Evolutionary conservation across 1,140 invertebrate genomes (phyloP).

Genomic region (Drosophila subpulchrella): DNA sequence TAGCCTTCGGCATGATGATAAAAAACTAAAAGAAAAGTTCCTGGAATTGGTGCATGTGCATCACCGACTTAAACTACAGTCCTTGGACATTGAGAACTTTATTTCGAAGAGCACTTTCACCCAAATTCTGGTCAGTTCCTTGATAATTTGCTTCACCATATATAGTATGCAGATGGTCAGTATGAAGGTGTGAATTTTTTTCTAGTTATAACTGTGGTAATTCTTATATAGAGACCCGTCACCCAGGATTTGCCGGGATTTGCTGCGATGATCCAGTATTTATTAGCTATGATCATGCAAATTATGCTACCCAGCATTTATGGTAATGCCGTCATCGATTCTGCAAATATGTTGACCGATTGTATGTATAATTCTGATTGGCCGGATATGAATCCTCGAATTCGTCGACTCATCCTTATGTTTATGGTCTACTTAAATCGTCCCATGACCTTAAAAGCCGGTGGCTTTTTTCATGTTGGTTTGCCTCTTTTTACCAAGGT

Average conservation of each 20-base stretch:
- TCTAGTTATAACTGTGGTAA: not conserved
- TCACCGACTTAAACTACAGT: slow-evolving; percentile 29
- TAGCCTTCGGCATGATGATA: not conserved
- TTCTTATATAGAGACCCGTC: slow-evolving; percentile 27
- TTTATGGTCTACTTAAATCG: slow-evolving; percentile 65
- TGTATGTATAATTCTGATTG: slow-evolving; percentile 52
- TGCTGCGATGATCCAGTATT: slow-evolving; percentile 54
- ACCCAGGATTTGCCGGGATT: slow-evolving; percentile 27
- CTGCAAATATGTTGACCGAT: slow-evolving; percentile 34
- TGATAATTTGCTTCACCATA: slow-evolving; percentile 61
- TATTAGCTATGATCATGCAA: slow-evolving; percentile 53
- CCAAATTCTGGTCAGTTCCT: slow-evolving; percentile 63
- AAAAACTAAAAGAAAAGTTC: slow-evolving; percentile 14
- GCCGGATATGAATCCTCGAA: slow-evolving; percentile 42
- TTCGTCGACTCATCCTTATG: slow-evolving; percentile 46
- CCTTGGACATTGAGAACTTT: slow-evolving; percentile 24
- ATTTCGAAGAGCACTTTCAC: slow-evolving; percentile 57
- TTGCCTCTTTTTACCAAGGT: slow-evolving; percentile 72
- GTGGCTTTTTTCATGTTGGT: slow-evolving; percentile 61
- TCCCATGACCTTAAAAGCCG: slow-evolving; percentile 44
- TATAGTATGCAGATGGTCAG: slow-evolving; percentile 64
- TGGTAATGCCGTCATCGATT: slow-evolving; percentile 59
- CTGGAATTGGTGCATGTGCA: slow-evolving; percentile 40
- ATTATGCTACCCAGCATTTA: slow-evolving; percentile 67
- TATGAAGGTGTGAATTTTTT: not conserved